phyloP scores from a whole-genome alignment of 1,140 invertebrate genomes.

The Elymnias hypermnestra region DNA sequence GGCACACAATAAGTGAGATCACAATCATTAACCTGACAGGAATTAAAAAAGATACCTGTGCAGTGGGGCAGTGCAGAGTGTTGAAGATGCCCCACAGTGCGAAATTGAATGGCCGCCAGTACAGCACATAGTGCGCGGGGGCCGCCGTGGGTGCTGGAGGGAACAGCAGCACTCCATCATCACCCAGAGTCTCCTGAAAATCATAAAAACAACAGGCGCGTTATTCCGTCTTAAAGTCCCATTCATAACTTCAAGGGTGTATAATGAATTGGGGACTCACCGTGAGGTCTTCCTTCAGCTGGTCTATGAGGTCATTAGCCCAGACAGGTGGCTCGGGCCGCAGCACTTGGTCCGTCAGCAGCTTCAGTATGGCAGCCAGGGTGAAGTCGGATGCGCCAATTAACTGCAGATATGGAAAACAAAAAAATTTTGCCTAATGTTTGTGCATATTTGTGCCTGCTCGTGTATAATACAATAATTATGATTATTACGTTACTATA shows the following conservation, averaged over 20 bases:
- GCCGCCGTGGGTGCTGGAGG: conserved; percentile 90
- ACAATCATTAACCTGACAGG: too few relatives aligned
- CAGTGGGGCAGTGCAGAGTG: conserved; percentile 88
- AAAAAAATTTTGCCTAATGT: too few relatives aligned
- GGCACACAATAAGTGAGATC: too few relatives aligned
- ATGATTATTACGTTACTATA: too few relatives aligned
- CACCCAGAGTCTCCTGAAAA: conserved; percentile 80
- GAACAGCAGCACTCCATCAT: conserved; percentile 90
- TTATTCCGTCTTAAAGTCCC: too few relatives aligned
- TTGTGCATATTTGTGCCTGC: too few relatives aligned
- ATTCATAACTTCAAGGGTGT: too few relatives aligned
- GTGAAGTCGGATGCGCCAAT: conserved; percentile 78
- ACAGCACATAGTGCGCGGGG: conserved; percentile 88
- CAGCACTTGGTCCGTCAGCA: conserved; percentile 79
- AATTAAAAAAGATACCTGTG: conserved; percentile 78
- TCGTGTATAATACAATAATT: too few relatives aligned
- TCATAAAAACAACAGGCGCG: neutral
- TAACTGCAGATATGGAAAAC: too few relatives aligned
- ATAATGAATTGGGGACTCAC: conserved; percentile 67
- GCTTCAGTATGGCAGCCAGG: conserved; percentile 80
- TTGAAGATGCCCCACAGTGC: conserved; percentile 94
- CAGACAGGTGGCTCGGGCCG: conserved; percentile 79
- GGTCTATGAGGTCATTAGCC: conserved; percentile 79
- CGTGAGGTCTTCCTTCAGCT: conserved; percentile 78
- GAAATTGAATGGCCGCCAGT: conserved; percentile 91